A percentile compares a stretch with the other conserved stretches of the same genome.
Evolutionary conservation across 92 coral and sea anemone species (phyloP).

Genomic region (Paramuricea clavata): DNA sequence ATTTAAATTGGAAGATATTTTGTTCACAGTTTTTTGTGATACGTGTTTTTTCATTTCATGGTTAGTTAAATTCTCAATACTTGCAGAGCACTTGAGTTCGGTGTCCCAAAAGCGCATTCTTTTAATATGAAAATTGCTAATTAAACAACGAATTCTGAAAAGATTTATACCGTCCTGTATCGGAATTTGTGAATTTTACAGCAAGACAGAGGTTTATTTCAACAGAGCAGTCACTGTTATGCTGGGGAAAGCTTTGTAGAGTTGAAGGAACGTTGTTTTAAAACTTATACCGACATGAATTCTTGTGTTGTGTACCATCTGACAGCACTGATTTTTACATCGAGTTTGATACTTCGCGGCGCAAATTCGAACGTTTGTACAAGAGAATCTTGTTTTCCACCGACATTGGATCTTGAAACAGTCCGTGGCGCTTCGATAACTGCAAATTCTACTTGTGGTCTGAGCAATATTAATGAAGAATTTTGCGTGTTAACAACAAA

Average conservation of each 20-base stretch:
- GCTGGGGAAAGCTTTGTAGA: background rate
- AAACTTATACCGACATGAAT: constrained; percentile 1
- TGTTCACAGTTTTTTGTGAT: background rate
- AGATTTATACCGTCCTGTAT: constrained; percentile 15
- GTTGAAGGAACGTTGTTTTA: background rate
- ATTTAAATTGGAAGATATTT: background rate
- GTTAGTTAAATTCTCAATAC: constrained; percentile 27
- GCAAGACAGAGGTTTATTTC: background rate
- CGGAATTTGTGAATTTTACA: constrained; percentile 16
- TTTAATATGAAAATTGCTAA: constrained; percentile 21
- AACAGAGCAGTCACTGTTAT: background rate
- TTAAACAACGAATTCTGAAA: constrained; percentile 29
- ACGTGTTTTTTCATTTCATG: background rate
- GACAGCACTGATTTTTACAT: background rate
- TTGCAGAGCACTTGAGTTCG: background rate
- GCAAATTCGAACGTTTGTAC: constrained; percentile 21
- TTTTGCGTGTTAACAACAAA: constrained; percentile 51
- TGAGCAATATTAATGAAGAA: constrained; percentile 39
- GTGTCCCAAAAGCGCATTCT: constrained; percentile 32
- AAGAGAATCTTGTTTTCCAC: constrained; percentile 3
- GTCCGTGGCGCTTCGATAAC: constrained; percentile 50
- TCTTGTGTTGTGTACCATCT: background rate
- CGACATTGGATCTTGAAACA: background rate
- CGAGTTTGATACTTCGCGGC: background rate
- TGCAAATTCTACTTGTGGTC: constrained; percentile 94